Evolutionary conservation across 2,113 vertebrate genomes (phyloP).

Genomic region (Alouatta palliata): DNA sequence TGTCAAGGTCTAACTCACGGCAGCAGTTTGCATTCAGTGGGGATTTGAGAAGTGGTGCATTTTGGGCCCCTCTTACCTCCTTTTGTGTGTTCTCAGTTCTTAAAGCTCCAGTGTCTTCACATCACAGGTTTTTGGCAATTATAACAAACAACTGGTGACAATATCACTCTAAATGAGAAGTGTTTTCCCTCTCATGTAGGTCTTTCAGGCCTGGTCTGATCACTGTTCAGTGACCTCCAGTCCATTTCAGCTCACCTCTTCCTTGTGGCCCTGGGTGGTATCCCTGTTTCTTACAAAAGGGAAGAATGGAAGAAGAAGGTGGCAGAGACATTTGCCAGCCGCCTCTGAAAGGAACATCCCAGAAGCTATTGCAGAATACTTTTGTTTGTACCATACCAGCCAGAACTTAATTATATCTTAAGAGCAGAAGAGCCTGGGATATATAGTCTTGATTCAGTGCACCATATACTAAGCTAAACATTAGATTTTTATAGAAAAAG

Average conservation of each 20-base stretch:
- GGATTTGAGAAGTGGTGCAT: neutral
- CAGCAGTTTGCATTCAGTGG: neutral
- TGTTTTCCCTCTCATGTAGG: too few relatives aligned
- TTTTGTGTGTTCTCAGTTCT: neutral
- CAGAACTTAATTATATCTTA: neutral
- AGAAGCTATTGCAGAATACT: neutral
- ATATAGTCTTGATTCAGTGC: neutral
- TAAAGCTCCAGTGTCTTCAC: neutral
- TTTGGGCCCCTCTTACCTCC: neutral
- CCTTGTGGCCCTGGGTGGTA: neutral
- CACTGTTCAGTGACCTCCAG: neutral
- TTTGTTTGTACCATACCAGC: neutral
- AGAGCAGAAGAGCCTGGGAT: neutral
- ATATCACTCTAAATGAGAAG: neutral
- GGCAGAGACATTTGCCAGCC: neutral
- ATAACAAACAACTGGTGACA: neutral
- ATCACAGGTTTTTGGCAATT: neutral
- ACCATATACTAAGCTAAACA: neutral
- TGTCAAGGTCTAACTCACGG: too few relatives aligned
- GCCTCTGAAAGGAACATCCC: neutral
- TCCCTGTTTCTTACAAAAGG: neutral
- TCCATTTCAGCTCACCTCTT: neutral
- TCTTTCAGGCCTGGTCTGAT: neutral
- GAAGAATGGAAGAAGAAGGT: neutral
- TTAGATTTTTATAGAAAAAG: neutral